Evolutionary conservation across 92 coral and sea anemone species (phyloP).

Genomic region (Pocillopora meandrina): DNA sequence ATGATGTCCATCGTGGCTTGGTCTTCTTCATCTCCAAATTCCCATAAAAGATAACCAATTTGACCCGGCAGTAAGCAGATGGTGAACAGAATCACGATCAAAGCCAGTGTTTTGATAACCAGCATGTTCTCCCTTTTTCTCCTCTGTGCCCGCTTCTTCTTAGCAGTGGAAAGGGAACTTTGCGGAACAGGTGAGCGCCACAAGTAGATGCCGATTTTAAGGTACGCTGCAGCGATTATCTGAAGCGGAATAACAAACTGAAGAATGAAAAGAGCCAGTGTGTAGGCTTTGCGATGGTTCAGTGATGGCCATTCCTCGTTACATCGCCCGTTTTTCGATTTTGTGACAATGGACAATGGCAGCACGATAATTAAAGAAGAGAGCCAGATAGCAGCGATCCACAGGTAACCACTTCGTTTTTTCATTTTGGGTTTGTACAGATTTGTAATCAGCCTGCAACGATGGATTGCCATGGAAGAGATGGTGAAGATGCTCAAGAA

Average conservation of each 20-base stretch:
- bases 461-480: slow-evolving; percentile 61
- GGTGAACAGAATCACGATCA: slow-evolving; percentile 41
- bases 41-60: slow-evolving; percentile 45
- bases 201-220: slow-evolving; percentile 48
- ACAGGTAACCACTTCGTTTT: slow-evolving; percentile 4
- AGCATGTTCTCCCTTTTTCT: slow-evolving; percentile 45
- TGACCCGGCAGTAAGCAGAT: slow-evolving; percentile 47
- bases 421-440: slow-evolving; percentile 58
- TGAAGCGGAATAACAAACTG: slow-evolving; percentile 58
- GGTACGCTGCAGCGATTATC: slow-evolving; percentile 49
- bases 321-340: slow-evolving; percentile 38
- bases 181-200: slow-evolving; percentile 7
- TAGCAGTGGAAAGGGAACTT: slow-evolving; percentile 14
- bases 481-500: slow-evolving; percentile 66
- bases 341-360: slow-evolving; percentile 52
- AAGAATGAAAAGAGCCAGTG: slow-evolving; percentile 47
- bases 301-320: slow-evolving; percentile 49
- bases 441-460: slow-evolving; percentile 53
- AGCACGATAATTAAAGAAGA: slow-evolving; percentile 32
- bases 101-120: slow-evolving; percentile 39
- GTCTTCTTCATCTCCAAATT: slow-evolving; percentile 42
- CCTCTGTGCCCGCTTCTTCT: not conserved
- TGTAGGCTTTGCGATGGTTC: slow-evolving; percentile 57
- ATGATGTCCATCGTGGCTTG: slow-evolving; percentile 9
- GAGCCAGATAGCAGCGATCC: slow-evolving; percentile 42